Conservation (phyloP, 2,113 vertebrate species). For the Carlito syrichta region DNA sequence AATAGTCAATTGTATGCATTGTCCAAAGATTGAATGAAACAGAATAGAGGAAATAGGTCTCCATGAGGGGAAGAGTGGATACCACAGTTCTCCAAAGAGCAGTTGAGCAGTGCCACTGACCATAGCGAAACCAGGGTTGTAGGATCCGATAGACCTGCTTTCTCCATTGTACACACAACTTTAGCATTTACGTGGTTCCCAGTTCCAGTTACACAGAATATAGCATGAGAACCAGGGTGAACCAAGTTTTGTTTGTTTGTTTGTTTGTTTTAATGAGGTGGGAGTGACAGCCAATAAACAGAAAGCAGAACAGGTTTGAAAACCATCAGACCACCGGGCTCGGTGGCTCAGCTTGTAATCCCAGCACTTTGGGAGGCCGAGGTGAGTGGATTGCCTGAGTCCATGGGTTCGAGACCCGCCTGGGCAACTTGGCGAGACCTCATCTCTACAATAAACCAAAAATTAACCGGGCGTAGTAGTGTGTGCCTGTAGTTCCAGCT, state of each 20-base stretch:
- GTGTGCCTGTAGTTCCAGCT: too few relatives aligned
- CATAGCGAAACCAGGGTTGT: fast-evolving
- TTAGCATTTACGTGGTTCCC: background rate
- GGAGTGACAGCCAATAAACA: background rate
- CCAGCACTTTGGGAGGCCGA: too few relatives aligned
- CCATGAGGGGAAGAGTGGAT: fast-evolving
- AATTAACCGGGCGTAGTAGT: too few relatives aligned
- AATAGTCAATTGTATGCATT: background rate
- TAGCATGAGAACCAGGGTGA: background rate
- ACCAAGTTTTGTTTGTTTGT: too few relatives aligned
- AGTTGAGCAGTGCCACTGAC: fast-evolving
- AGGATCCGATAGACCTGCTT: background rate
- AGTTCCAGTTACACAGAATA: background rate
- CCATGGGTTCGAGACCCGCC: too few relatives aligned
- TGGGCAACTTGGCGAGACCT: too few relatives aligned
- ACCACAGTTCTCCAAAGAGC: background rate
- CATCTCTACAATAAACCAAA: too few relatives aligned
- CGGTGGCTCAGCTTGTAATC: too few relatives aligned
- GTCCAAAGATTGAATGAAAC: background rate
- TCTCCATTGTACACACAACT: fast-evolving
- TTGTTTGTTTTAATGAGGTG: background rate
- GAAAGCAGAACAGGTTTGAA: background rate
- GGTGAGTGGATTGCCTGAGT: too few relatives aligned
- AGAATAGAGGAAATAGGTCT: background rate
- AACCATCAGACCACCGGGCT: background rate